Conservation (phyloP, 2,888 invertebrate genomes). For the Drosophila picticornis region DNA sequence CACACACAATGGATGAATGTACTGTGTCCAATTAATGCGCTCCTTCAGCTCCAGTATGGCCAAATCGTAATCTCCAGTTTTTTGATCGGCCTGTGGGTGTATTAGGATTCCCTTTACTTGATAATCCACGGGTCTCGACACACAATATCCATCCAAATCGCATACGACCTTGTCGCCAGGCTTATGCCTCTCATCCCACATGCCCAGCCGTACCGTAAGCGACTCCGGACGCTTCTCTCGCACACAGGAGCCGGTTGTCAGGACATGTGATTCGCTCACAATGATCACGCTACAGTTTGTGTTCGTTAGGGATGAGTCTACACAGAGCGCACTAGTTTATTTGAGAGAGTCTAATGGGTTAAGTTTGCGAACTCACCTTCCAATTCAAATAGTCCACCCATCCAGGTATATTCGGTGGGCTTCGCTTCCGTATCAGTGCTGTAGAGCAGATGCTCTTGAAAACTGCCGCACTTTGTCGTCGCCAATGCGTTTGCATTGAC, state of each 20-base stretch:
- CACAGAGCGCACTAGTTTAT: not conserved
- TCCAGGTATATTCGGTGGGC: conserved; percentile 62
- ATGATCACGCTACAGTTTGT: conserved; percentile 56
- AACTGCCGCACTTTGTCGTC: conserved; percentile 35
- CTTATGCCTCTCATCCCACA: conserved; percentile 43
- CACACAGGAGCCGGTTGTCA: conserved; percentile 58
- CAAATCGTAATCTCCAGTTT: conserved; percentile 53
- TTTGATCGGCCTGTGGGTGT: conserved; percentile 53
- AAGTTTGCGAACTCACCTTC: not conserved
- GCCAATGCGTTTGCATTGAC: not conserved
- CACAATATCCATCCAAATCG: conserved; percentile 58
- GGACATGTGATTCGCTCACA: conserved; percentile 46
- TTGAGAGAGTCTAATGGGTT: not conserved
- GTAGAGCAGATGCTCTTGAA: conserved; percentile 57
- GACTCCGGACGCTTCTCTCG: conserved; percentile 21
- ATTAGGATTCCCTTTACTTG: conserved; percentile 43
- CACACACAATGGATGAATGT: conserved; percentile 58
- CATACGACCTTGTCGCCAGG: conserved; percentile 40
- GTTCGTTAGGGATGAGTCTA: conserved; percentile 1
- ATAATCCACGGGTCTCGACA: conserved; percentile 47
- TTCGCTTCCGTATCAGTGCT: conserved; percentile 17
- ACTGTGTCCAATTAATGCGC: conserved; percentile 39
- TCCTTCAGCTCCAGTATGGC: conserved; percentile 53
- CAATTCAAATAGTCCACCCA: conserved; percentile 46
- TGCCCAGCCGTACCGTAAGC: conserved; percentile 47